A percentile compares a stretch with the other conserved stretches of the same genome.
Conservation (phyloP, 2,888 invertebrate genomes). For the Drosophila merina region DNA sequence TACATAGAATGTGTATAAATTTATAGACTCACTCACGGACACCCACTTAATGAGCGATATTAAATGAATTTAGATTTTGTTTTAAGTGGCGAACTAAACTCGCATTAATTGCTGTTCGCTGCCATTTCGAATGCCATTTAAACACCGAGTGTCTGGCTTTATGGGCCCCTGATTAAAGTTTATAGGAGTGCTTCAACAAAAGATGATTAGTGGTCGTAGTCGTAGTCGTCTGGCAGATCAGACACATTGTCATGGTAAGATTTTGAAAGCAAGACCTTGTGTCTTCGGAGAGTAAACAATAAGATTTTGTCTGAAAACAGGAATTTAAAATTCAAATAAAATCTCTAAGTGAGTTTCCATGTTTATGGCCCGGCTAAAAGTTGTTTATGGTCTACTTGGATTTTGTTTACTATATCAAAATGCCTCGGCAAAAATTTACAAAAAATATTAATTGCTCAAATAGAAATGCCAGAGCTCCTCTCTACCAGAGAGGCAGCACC, state of each 20-base stretch:
- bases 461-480: conserved; percentile 10
- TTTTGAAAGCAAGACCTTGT: conserved; percentile 12
- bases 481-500: conserved; percentile 1
- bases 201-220: conserved; percentile 33
- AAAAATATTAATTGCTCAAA: conserved; percentile 63
- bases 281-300: conserved; percentile 15
- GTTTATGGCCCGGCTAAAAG: conserved; percentile 27
- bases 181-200: conserved; percentile 34
- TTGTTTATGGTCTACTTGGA: conserved; percentile 38
- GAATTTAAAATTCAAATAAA: conserved; percentile 42
- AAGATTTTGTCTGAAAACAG: conserved; percentile 6
- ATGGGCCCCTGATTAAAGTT: conserved; percentile 61
- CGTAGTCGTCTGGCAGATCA: conserved; percentile 37
- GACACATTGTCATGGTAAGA: conserved; percentile 63
- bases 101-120: conserved; percentile 68
- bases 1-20: conserved; percentile 4
- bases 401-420: conserved; percentile 30
- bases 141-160: conserved; percentile 50
- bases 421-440: conserved; percentile 18
- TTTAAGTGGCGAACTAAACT: conserved; percentile 72
- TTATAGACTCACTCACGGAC: conserved; percentile 5
- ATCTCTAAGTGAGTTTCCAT: conserved; percentile 40
- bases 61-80: conserved; percentile 58
- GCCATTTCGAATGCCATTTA: conserved; percentile 63
- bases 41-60: conserved; percentile 37